Conservation (phyloP, 1,140 invertebrate genomes). For the Danaus melanippus region DNA sequence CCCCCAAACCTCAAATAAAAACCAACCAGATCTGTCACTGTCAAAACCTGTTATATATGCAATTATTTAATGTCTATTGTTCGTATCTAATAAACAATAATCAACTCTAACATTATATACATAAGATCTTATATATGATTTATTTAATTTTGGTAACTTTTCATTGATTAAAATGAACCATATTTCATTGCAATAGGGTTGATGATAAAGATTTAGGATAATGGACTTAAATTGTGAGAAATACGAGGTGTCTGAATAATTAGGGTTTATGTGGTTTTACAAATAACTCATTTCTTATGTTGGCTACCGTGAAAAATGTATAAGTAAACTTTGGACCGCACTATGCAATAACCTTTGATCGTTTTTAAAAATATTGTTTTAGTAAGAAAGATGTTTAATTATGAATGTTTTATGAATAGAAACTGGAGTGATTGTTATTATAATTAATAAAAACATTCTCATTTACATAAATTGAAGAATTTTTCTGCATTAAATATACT, state of each 20-base stretch:
- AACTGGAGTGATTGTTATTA: too few relatives aligned
- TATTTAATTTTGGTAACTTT: too few relatives aligned
- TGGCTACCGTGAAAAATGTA: slow-evolving; percentile 52
- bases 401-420: too few relatives aligned
- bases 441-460: too few relatives aligned
- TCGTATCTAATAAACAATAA: background rate
- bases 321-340: slow-evolving; percentile 11
- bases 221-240: slow-evolving; percentile 48
- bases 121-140: too few relatives aligned
- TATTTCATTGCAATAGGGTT: slow-evolving; percentile 6
- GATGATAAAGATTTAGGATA: slow-evolving; percentile 6
- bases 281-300: slow-evolving; percentile 42
- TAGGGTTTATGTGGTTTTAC: slow-evolving; percentile 38
- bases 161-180: background rate
- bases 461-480: too few relatives aligned
- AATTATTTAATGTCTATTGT: slow-evolving; percentile 21
- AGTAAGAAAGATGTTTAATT: too few relatives aligned
- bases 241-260: slow-evolving; percentile 44
- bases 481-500: too few relatives aligned
- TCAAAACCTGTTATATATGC: slow-evolving; percentile 20
- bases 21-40: slow-evolving; percentile 28
- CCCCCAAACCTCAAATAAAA: slow-evolving; percentile 9
- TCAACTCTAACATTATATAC: too few relatives aligned
- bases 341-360: background rate
- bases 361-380: too few relatives aligned